Percentiles rank a stretch among this genome's conserved stretches.
Conservation (phyloP, 2,888 invertebrate species). For the Teleiodes luculella region DNA sequence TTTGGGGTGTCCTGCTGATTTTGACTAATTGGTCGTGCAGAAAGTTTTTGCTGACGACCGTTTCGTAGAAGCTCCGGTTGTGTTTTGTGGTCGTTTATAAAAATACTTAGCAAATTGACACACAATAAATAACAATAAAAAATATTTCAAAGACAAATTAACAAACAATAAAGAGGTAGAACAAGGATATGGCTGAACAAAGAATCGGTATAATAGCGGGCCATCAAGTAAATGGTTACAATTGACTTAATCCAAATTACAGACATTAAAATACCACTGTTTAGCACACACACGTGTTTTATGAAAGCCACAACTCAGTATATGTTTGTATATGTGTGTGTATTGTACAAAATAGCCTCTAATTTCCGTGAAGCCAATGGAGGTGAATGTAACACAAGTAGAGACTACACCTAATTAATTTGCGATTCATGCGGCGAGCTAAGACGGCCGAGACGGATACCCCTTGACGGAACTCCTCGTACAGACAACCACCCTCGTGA, state of each 20-base stretch:
- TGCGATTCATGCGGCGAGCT: constrained; percentile 48
- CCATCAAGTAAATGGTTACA: too few species aligned
- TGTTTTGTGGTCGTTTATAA: too few species aligned
- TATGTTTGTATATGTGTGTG: not conserved
- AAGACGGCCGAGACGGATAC: constrained; percentile 38
- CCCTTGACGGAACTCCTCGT: constrained; percentile 40
- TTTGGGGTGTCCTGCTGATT: constrained; percentile 47
- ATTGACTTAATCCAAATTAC: too few species aligned
- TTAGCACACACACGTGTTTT: too few species aligned
- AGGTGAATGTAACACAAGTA: constrained; percentile 19
- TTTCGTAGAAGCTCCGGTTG: not conserved
- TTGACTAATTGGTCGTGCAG: constrained; percentile 52
- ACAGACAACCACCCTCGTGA: constrained; percentile 50
- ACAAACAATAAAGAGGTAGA: too few species aligned
- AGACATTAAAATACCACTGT: too few species aligned
- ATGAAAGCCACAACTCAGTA: too few species aligned
- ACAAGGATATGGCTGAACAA: too few species aligned
- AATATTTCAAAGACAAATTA: too few species aligned
- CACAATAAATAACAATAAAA: too few species aligned
- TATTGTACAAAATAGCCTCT: not conserved
- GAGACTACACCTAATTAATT: constrained; percentile 60
- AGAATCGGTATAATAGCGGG: too few species aligned
- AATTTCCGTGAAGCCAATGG: not conserved
- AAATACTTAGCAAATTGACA: too few species aligned
- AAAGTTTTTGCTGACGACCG: not conserved